These are phyloP conservation scores for Sanderia malayensis DNA, from an alignment of 30 jellyfish, hydroid and myxozoan genomes.

Conservation along the genomic window DNA sequence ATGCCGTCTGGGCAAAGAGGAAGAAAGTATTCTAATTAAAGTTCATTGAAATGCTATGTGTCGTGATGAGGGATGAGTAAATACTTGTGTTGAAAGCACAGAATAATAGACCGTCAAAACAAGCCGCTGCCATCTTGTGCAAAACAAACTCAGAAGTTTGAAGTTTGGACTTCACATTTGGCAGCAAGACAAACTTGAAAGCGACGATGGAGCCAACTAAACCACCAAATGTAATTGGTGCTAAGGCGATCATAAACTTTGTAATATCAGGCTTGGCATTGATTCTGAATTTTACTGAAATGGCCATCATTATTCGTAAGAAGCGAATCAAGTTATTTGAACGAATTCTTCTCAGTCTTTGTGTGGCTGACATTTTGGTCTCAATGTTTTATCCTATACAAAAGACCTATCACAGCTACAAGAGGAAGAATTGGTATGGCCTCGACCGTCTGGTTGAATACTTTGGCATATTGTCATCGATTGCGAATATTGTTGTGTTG, in stretches of 20 bases:
- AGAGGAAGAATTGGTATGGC: not conserved
- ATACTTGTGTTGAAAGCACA: no score
- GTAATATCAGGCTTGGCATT: constrained; percentile 17
- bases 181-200: no score
- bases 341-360: constrained; percentile 23
- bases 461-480: constrained; percentile 30
- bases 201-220: no score
- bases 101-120: no score
- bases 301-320: constrained; percentile 10
- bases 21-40: no score
- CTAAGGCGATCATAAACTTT: constrained; percentile 3
- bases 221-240: no score
- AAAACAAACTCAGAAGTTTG: no score
- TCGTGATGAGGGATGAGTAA: no score
- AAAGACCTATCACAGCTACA: not conserved
- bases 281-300: constrained; percentile 27
- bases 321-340: constrained; percentile 15
- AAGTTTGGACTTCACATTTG: no score
- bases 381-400: not conserved
- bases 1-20: no score
- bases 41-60: no score
- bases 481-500: constrained; percentile 31
- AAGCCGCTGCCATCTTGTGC: no score
- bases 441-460: not conserved
- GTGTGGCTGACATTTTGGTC: constrained; percentile 32